Base-by-base conservation (phyloP, 2,888 invertebrate genomes). In the Parnassius smintheus region DNA sequence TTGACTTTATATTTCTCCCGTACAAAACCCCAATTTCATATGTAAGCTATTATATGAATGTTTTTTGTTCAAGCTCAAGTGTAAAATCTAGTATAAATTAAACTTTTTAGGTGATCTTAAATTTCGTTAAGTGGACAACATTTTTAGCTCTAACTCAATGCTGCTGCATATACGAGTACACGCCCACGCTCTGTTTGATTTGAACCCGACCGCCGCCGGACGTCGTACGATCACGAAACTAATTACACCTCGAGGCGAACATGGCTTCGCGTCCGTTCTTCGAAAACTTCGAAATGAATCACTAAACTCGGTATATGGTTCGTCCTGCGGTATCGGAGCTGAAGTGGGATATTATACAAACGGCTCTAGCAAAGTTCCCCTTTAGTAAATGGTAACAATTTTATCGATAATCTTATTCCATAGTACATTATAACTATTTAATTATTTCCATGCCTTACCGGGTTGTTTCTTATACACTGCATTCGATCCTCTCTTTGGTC, bases 221-320 rank as follows among this genome's bases (percentile, higher is more conserved):
- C 71, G 66, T 68, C 69, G 71, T 67, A 68, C 80, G 81, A 81
- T 82, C 80, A 77, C 77, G 76, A 76, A 85, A 87, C 86, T 88
- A 89, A 89, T 88, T 89, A 85, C 81, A 81, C 82, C 88, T 84
- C 78, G 75, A 72, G 86, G 88, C 88, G 72, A 73, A 69, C 75
- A 59, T 66, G 54, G 63, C 66, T 55, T 64, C 58, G 57, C 61
- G 67, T 68, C 72, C 74, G 80, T 79, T 82, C 83, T 83, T 81
- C 75, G 75, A 74, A 70, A 84, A 85, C 83, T 84, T 80, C 65
- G 74, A 77, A 80, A 81, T 83, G 76, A 81, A 80, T 77, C 78
- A 72, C 74, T 71, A 71, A 75, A 72, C 75, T 72, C 73, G 67
- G 67, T 75, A 67, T 74, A 76, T 70, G 76, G 73, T 69, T 62